phyloP scores from a whole-genome alignment of 2,113 vertebrate species.

The Excalfactoria chinensis region DNA sequence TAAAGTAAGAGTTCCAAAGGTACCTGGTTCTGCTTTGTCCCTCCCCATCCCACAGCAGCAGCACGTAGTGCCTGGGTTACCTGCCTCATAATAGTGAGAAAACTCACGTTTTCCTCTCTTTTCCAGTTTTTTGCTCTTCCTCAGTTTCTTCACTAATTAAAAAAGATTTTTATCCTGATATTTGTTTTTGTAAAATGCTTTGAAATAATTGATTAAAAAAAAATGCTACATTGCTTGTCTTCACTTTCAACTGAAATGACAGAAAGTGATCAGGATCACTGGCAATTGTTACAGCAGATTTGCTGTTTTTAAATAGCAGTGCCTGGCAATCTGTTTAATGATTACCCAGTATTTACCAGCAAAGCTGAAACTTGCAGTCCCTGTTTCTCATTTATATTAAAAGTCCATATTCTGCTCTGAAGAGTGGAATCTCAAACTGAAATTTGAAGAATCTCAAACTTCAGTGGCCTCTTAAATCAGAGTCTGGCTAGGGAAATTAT shows the following conservation, averaged over 20 bases:
- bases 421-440: not conserved
- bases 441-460: not conserved
- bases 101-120: accelerated
- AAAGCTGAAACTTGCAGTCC: not conserved
- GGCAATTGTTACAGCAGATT: not conserved
- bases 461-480: not conserved
- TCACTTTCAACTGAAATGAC: not conserved
- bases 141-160: not conserved
- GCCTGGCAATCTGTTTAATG: not conserved
- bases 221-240: not conserved
- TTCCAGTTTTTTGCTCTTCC: not conserved
- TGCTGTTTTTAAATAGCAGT: not conserved
- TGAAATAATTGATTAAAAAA: not conserved
- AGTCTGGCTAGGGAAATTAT: not conserved
- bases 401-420: not conserved
- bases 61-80: not conserved
- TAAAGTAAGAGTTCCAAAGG: not conserved
- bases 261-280: not conserved
- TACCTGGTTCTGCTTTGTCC: not conserved
- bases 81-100: not conserved
- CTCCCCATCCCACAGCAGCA: not conserved
- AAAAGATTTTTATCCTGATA: not conserved
- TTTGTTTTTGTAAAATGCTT: not conserved
- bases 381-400: not conserved
- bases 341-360: not conserved